phyloP scores from a whole-genome alignment of 1,140 invertebrate species.

The Micrasema minimum region DNA sequence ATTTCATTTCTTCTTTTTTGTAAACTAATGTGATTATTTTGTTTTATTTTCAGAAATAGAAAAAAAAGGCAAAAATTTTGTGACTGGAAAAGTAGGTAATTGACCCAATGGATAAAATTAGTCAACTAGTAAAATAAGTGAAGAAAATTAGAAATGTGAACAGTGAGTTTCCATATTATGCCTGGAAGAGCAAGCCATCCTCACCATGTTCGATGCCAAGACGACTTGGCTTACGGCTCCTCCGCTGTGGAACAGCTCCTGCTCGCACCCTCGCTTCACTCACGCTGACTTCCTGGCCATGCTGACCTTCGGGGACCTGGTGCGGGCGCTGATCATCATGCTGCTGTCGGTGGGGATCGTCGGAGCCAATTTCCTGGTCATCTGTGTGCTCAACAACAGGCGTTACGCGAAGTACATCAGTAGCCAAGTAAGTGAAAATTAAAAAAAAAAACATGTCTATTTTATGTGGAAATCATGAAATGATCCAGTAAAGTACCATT shows the following conservation, averaged over 20 bases:
- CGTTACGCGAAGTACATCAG: conserved; percentile 86
- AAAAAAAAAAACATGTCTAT: too few relatives aligned
- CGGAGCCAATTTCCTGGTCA: conserved; percentile 80
- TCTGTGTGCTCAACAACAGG: conserved; percentile 83
- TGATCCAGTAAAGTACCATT: too few relatives aligned
- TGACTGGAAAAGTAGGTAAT: too few relatives aligned
- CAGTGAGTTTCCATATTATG: too few relatives aligned
- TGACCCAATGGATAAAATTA: too few relatives aligned
- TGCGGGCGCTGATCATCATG: conserved; percentile 80
- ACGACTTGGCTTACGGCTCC: conserved; percentile 77
- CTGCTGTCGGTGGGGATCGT: conserved; percentile 80
- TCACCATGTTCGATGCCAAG: conserved; percentile 66
- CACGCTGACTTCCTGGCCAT: conserved; percentile 70
- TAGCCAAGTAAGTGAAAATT: too few relatives aligned
- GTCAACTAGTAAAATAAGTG: too few relatives aligned
- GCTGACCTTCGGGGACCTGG: conserved; percentile 74
- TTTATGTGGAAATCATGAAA: too few relatives aligned
- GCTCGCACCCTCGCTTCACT: conserved; percentile 73
- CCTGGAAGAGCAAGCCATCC: neutral
- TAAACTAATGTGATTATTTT: neutral
- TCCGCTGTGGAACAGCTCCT: conserved; percentile 82
- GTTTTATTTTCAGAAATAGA: neutral
- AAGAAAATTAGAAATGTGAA: too few relatives aligned
- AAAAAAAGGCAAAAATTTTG: neutral
- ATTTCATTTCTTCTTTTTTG: too few relatives aligned